These are phyloP conservation scores for Pangasius larnaudii DNA, from an alignment of 2,797 vertebrate species.

Conservation along the genomic window DNA sequence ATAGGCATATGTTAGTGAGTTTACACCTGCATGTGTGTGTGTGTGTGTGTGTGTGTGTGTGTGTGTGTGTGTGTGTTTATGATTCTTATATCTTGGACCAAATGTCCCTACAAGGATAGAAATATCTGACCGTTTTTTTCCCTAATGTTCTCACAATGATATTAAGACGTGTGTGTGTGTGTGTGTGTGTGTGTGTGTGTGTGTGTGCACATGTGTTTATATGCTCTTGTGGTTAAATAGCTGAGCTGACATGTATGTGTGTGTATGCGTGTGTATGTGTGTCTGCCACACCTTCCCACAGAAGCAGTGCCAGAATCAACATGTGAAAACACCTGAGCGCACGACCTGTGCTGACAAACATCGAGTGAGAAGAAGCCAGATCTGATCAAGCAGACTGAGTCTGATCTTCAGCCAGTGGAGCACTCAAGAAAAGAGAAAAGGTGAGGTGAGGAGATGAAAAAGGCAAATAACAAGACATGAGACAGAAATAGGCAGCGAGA, in stretches of 20 bases:
- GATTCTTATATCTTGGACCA: not conserved
- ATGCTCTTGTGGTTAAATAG: not conserved
- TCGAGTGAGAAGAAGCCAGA: conserved; percentile 39
- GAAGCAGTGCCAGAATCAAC: conserved; percentile 49
- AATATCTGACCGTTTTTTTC: not conserved
- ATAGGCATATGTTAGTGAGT: conserved; percentile 6
- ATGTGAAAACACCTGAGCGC: conserved; percentile 53
- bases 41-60: conserved; percentile 8
- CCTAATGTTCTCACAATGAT: not conserved
- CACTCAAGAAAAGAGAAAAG: conserved; percentile 38
- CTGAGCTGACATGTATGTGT: conserved; percentile 5
- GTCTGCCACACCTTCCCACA: conserved; percentile 38
- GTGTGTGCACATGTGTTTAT: not conserved
- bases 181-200: not conserved
- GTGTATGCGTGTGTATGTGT: conserved; percentile 10
- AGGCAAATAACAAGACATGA: not conserved
- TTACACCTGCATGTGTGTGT: not conserved
- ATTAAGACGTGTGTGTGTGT: not conserved
- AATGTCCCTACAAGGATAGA: not conserved
- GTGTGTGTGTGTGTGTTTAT: conserved; percentile 1
- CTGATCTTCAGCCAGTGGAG: conserved; percentile 45
- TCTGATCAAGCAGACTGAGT: conserved; percentile 49
- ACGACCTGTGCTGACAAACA: conserved; percentile 37
- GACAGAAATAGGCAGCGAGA: not conserved
- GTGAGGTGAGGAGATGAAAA: conserved; percentile 34